Conservation (phyloP, 53 echinoderm and acorn worm species). For the Mesocentrotus franciscanus region DNA sequence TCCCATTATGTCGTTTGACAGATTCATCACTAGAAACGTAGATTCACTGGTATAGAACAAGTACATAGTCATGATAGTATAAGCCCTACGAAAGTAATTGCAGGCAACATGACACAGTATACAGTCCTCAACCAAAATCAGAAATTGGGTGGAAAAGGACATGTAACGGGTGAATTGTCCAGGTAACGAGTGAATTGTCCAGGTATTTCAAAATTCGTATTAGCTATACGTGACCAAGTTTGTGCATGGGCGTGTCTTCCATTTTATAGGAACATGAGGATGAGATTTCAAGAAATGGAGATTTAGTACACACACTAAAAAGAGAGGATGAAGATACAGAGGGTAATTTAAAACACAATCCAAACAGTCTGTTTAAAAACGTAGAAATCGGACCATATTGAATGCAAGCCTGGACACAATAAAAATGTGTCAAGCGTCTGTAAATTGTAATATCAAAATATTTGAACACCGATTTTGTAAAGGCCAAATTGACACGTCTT, state of each 20-base stretch:
- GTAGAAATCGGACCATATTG: not conserved
- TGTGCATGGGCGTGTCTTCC: too few relatives aligned
- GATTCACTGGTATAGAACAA: not conserved
- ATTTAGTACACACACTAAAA: not conserved
- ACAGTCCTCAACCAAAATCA: not conserved
- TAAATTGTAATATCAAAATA: constrained; percentile 5
- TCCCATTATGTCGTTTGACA: not conserved
- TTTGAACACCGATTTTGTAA: not conserved
- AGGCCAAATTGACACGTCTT: not conserved
- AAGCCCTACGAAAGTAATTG: not conserved
- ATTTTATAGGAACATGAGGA: too few relatives aligned
- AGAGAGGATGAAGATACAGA: not conserved
- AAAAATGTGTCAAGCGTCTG: not conserved
- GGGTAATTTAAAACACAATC: not conserved
- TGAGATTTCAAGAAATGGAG: too few relatives aligned
- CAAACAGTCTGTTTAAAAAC: not conserved
- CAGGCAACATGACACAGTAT: not conserved
- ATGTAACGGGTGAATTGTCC: too few relatives aligned
- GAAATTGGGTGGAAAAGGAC: too few relatives aligned
- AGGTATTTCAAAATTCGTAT: too few relatives aligned
- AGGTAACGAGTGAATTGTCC: too few relatives aligned
- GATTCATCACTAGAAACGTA: not conserved
- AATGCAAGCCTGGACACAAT: not conserved
- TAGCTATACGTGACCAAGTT: too few relatives aligned
- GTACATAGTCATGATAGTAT: too few relatives aligned